Percentiles rank a stretch among this genome's conserved stretches.
These are phyloP conservation scores for Platycercus adscitus DNA, from an alignment of 2,113 vertebrate species.

Conservation along the genomic window DNA sequence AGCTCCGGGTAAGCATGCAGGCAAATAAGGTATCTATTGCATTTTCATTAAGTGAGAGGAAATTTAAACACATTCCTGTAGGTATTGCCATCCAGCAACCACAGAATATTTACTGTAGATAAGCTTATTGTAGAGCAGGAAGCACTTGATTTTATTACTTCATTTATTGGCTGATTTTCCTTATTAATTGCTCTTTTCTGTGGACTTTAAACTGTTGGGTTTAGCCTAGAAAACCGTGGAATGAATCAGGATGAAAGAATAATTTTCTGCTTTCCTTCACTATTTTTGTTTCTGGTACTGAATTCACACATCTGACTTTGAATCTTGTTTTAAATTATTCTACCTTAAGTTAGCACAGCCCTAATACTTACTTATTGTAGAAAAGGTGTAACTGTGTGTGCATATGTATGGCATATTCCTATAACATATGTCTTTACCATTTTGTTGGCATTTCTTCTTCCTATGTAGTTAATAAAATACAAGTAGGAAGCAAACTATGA, in stretches of 20 bases:
- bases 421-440: constrained; percentile 32
- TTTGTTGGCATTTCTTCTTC: constrained; percentile 9
- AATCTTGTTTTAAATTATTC: not conserved
- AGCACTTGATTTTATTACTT: not conserved
- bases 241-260: not conserved
- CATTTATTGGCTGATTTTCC: not conserved
- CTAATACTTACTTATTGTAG: not conserved
- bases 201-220: not conserved
- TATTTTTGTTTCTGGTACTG: not conserved
- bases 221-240: not conserved
- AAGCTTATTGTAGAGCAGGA: not conserved
- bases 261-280: not conserved
- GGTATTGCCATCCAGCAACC: not conserved
- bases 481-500: constrained; percentile 56
- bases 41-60: not conserved
- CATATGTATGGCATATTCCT: not conserved
- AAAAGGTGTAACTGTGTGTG: not conserved
- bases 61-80: not conserved
- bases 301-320: not conserved
- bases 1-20: constrained; percentile 85
- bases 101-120: not conserved
- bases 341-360: not conserved
- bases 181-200: constrained; percentile 10
- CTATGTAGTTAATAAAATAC: constrained; percentile 11
- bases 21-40: not conserved